Evolutionary conservation across 2,797 vertebrate species (phyloP).

Genomic region (Syngnathus acus): DNA sequence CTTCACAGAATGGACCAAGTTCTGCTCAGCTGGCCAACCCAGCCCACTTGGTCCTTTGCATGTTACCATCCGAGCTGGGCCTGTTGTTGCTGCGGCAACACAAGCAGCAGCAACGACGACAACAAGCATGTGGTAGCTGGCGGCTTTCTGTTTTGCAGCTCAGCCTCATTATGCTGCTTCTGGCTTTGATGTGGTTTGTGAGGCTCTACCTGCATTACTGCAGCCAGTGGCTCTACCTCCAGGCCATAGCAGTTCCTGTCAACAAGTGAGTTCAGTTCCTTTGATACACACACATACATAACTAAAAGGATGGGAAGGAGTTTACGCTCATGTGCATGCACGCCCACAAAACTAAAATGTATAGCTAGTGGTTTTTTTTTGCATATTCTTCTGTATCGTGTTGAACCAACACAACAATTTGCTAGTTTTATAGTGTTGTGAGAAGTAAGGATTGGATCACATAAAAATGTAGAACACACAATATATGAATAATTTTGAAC

Average conservation of each 20-base stretch:
- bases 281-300: conserved; percentile 53
- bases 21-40: conserved; percentile 37
- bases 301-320: background rate
- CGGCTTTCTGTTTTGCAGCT: conserved; percentile 61
- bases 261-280: conserved; percentile 83
- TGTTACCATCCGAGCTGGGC: conserved; percentile 75
- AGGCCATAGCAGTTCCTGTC: conserved; percentile 79
- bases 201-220: conserved; percentile 91
- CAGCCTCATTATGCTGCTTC: conserved; percentile 71
- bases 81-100: conserved; percentile 51
- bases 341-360: background rate
- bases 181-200: conserved; percentile 83
- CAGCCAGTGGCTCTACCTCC: conserved; percentile 91
- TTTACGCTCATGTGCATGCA: background rate
- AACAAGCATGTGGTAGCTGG: conserved; percentile 45
- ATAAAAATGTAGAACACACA: too few species aligned
- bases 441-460: too few species aligned
- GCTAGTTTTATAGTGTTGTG: too few species aligned
- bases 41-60: conserved; percentile 55
- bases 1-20: conserved; percentile 16
- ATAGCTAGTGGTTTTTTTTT: conserved; percentile 8
- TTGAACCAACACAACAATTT: conserved; percentile 13
- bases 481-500: conserved; percentile 46
- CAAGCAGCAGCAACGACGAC: background rate
- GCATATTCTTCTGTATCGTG: background rate